Evolutionary conservation across 2,888 invertebrate genomes (phyloP).

Genomic region (Pocota personata): DNA sequence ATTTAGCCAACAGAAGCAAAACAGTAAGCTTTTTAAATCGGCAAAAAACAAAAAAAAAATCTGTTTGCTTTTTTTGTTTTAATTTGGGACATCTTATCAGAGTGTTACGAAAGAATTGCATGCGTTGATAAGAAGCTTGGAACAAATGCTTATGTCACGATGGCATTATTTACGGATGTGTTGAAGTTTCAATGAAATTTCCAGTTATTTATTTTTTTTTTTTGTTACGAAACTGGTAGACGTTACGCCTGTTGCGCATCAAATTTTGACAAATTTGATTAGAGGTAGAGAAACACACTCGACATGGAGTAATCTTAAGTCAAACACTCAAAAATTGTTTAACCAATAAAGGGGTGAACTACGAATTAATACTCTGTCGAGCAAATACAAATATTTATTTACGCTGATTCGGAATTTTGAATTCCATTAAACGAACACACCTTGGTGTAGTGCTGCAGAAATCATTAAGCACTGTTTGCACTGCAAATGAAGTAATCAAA

Average conservation of each 20-base stretch:
- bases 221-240: neutral
- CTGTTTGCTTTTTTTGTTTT: neutral
- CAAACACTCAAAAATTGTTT: neutral
- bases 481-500: conserved; percentile 6
- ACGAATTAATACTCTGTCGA: neutral
- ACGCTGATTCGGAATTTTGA: neutral
- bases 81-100: conserved; percentile 22
- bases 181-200: neutral
- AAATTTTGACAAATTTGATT: neutral
- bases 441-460: neutral
- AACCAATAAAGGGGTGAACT: neutral
- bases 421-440: conserved; percentile 19
- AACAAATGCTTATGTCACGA: neutral
- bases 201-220: too few relatives aligned
- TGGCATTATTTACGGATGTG: neutral
- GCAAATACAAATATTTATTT: conserved; percentile 1
- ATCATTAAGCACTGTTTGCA: neutral
- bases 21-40: neutral
- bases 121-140: neutral
- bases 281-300: neutral
- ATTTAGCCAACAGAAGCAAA: neutral
- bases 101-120: neutral
- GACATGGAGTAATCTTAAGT: neutral
- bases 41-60: too few relatives aligned
- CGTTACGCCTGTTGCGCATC: neutral